These are phyloP conservation scores for Scomber scombrus DNA, from an alignment of 2,113 vertebrate species.

Conservation along the genomic window DNA sequence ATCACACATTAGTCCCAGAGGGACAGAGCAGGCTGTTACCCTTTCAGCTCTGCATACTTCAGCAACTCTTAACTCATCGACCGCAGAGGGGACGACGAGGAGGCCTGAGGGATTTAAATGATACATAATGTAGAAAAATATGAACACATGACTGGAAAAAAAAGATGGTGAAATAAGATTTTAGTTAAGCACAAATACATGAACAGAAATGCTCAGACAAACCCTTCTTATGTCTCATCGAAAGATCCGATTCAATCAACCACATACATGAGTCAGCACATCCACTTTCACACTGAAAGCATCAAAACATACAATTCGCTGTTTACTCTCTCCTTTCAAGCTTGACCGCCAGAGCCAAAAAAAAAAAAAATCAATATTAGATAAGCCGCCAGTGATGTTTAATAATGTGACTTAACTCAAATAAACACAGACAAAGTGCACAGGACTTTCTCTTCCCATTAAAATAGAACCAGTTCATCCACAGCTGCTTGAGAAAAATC, in stretches of 20 bases:
- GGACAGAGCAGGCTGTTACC: conserved; percentile 44
- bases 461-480: not conserved
- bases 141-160: not conserved
- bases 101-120: conserved; percentile 30
- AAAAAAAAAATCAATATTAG: conserved; percentile 34
- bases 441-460: not conserved
- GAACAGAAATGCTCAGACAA: not conserved
- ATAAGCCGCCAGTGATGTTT: not conserved
- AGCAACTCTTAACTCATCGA: conserved; percentile 23
- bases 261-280: not conserved
- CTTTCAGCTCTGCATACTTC: conserved; percentile 39
- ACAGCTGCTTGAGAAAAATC: not conserved
- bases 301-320: not conserved
- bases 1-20: conserved; percentile 18
- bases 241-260: not conserved
- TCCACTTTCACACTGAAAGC: not conserved
- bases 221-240: not conserved
- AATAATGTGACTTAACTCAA: conserved; percentile 9
- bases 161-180: not conserved
- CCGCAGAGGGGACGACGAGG: not conserved
- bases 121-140: conserved; percentile 3
- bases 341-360: not conserved
- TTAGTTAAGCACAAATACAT: not conserved
- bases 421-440: conserved; percentile 2
- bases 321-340: not conserved